These are phyloP conservation scores for Pristiophorus japonicus DNA, from an alignment of 2,113 vertebrate species.

Conservation along the genomic window DNA sequence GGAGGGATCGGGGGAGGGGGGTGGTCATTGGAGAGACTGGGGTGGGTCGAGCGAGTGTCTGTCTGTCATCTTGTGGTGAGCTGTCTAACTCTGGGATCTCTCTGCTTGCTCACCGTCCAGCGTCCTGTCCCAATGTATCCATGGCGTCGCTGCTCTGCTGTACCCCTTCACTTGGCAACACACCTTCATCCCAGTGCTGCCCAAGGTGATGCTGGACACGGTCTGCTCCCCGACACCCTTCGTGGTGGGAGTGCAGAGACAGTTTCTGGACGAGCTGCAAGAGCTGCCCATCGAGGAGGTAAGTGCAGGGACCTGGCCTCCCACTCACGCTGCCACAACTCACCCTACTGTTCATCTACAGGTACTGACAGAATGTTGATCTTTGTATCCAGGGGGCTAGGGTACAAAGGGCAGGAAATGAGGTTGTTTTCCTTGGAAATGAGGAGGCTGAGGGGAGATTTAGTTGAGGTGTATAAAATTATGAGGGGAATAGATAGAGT, in stretches of 20 bases:
- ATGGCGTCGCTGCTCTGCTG: slow-evolving; percentile 81
- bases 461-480: too few relatives aligned
- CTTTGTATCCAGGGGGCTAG: too few relatives aligned
- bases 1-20: not conserved
- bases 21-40: not conserved
- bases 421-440: too few relatives aligned
- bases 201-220: slow-evolving; percentile 76
- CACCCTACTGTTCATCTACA: not conserved
- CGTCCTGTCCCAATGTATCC: slow-evolving; percentile 83
- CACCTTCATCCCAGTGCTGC: slow-evolving; percentile 89
- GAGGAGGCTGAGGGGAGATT: too few relatives aligned
- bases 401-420: too few relatives aligned
- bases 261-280: slow-evolving; percentile 51
- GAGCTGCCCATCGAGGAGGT: slow-evolving; percentile 20
- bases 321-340: not conserved
- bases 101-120: slow-evolving; percentile 51
- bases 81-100: not conserved
- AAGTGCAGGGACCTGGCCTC: not conserved
- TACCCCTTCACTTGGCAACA: slow-evolving; percentile 95
- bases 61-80: not conserved
- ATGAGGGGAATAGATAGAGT: too few relatives aligned
- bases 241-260: slow-evolving; percentile 83
- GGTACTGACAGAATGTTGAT: not conserved
- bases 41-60: too few relatives aligned
- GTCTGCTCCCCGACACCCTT: slow-evolving; percentile 92